Base-by-base conservation (phyloP, 2,888 invertebrate genomes). In the Cinara cedri region DNA sequence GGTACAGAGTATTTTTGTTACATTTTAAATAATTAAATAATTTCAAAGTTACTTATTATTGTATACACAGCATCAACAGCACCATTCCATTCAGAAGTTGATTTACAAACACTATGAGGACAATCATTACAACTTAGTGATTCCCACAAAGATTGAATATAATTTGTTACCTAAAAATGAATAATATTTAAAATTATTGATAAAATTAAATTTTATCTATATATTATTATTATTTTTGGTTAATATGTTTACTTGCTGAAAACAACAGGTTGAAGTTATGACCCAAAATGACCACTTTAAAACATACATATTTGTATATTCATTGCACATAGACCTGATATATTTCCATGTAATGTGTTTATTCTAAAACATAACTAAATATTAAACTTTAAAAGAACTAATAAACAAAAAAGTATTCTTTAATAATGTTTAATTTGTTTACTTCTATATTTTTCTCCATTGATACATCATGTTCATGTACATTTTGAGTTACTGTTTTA, bases 201-300 rank as follows among this genome's bases (percentile, higher is more conserved):
- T 34, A 34, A 34, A 34, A 34, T 34, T 34, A 6, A 4, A 34
- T 34, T 34, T 26, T 46, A 55, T 72, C n/a, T n/a, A n/a, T n/a
- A n/a, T n/a, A n/a, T n/a, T n/a, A n/a, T 51, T 16, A 42, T 16
- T 9, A 46, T 46, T 46, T 34, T 14, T 57, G 24, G 60, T 19
- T 14, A 19, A 44, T 44, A 57, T 68, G 1, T 57, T 49, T 60
- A 78, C 78, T 49, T 70, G 78, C 21, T 49, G 70, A 70, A 78
- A 78, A 62, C 70, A 57, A 70, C 78, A 70, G 19, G 78, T 70
- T 78, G 78, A 34, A 21, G 51, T 21, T 49, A 78, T 70, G 16
- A 78, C 34, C 78, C 78, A 78, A 78, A 78, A 70, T 62, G 78
- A 78, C 78, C 68, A 78, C 51, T 78, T 78, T 49, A 78, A 60